Evolutionary conservation across 1,140 invertebrate genomes (phyloP).

Genomic region (Brachionus koreanus): DNA sequence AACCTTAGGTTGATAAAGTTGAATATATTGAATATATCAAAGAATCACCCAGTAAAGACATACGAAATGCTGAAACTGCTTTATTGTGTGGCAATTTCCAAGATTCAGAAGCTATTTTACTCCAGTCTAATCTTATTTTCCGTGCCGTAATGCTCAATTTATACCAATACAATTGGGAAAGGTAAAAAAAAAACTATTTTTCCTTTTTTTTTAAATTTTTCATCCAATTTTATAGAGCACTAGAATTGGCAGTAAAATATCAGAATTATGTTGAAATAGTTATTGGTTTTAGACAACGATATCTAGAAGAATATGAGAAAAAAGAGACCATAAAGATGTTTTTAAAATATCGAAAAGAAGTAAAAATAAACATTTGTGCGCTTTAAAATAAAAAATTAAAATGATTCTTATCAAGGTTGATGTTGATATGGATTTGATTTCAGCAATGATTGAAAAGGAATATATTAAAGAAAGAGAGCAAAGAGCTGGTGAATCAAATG

Average conservation of each 20-base stretch:
- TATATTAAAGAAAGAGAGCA: constrained; percentile 36
- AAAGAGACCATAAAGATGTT: constrained; percentile 72
- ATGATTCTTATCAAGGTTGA: constrained; percentile 31
- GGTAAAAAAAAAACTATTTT: constrained; percentile 58
- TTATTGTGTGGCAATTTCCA: constrained; percentile 71
- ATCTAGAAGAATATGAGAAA: constrained; percentile 70
- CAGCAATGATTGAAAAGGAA: constrained; percentile 33
- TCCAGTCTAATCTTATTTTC: constrained; percentile 71
- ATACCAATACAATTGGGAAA: constrained; percentile 78
- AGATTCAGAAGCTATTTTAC: constrained; percentile 75
- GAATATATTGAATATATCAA: constrained; percentile 80
- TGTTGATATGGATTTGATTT: constrained; percentile 36
- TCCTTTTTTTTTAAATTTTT: not conserved
- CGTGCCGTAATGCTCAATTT: constrained; percentile 76
- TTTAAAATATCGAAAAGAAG: constrained; percentile 65
- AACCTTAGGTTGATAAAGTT: constrained; percentile 74
- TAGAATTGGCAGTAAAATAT: constrained; percentile 77
- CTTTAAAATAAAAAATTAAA: not conserved
- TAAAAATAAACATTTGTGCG: constrained; percentile 50
- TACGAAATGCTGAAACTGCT: constrained; percentile 74
- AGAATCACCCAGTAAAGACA: constrained; percentile 62
- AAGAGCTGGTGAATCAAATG: not conserved
- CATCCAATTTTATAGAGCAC: constrained; percentile 63
- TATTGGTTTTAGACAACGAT: constrained; percentile 69
- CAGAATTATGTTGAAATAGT: constrained; percentile 74